Base-by-base conservation (phyloP, 2,797 vertebrate species). In the Alosa sapidissima region DNA sequence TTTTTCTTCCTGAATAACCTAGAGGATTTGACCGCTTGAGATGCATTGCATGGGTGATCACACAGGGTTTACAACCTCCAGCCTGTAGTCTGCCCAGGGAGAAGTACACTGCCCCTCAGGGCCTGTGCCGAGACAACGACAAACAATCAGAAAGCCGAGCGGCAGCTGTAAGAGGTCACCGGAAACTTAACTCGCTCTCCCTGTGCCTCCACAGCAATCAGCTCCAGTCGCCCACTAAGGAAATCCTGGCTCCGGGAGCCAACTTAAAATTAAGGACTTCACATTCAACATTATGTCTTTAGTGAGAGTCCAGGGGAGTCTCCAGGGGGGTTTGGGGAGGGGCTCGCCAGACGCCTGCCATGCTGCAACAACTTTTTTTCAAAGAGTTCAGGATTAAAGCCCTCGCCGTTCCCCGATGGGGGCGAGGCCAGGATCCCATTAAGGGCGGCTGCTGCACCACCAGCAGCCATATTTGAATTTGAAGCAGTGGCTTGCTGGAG, bases 261-360 rank as follows among this genome's bases (percentile, higher is more conserved):
- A 92, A 93, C 89, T 95, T 93, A 94, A 95, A 95, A 95, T 95
- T 92, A 94, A 95, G 94, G 94, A 94, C 94, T 95, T 94, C 94
- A 94, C 94, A 95, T 95, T 95, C 93, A 94, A 93, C 94, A 94
- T 95, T 94, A 94, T 95, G 95, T 93, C 93, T 94, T 94, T 94
- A 93, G 91, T 94, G 92, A 92, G 93, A 94, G 93, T 94, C 93
- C 92, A 92, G 93, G 93, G 93, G 91, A 92, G 91, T 91, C 92
- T 92, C 93, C 65, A 89, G 92, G 94, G 94, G 92, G 90, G 92
- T 89, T 91, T 92, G 91, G 93, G 92, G 91, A 91, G 91, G 92
- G 93, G 91, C 9, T 41, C 5, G 36, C 72, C 41, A 78, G 72
- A 41, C 72, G 72, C 36, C 72, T 78, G 72, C 72, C 72, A 78